phyloP scores from a whole-genome alignment of 2,113 vertebrate species.

The human (Homo sapiens) region GRCh38 chr15:80109001-80109500 shows the following conservation, averaged over 20 bases:
- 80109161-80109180: background rate
- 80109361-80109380: background rate
- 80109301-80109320: background rate
- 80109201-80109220: background rate
- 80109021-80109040: background rate
- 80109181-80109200: background rate
- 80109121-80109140: background rate
- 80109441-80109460: background rate
- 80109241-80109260: background rate
- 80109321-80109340: background rate
- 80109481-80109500: background rate
- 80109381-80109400: background rate
- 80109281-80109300: background rate
- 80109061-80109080: background rate
- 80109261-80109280: background rate
- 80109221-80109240: background rate
- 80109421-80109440: background rate
- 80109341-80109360: background rate
- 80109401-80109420: background rate
- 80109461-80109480: background rate
- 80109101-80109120: background rate
- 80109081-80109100: background rate
- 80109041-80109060: background rate
- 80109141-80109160: background rate
- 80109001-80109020: too few species aligned